Percentiles rank a stretch among this genome's conserved stretches.
phyloP scores from a whole-genome alignment of 1,140 invertebrate species.

The Paraescarpia echinospica region DNA sequence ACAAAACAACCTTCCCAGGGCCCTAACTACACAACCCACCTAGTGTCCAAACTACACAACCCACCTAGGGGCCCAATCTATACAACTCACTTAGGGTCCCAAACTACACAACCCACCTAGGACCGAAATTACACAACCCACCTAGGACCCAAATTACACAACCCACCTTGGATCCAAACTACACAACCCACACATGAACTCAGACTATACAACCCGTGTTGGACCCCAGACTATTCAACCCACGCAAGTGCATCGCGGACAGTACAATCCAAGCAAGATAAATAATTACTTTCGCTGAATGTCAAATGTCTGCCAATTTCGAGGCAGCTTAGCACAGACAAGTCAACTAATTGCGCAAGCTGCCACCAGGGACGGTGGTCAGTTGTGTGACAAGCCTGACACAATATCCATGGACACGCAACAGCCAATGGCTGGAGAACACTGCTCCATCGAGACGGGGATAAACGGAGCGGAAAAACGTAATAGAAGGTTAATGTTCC shows the following conservation, averaged over 20 bases:
- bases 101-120: neutral
- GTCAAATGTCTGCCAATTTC: neutral
- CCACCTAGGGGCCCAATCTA: too few species aligned
- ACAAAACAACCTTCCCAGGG: too few species aligned
- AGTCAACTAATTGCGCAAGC: neutral
- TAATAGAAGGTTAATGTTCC: neutral
- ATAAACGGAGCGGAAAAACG: neutral
- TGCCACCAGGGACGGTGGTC: neutral
- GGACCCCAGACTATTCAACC: neutral
- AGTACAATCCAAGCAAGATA: neutral
- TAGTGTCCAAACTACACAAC: too few species aligned
- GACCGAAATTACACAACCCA: too few species aligned
- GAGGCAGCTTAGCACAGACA: neutral
- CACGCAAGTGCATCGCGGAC: too few species aligned
- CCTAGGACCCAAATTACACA: too few species aligned
- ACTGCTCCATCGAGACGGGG: neutral
- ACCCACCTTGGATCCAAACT: too few species aligned
- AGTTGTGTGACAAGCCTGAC: neutral
- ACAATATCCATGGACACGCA: neutral
- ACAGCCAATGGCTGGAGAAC: neutral
- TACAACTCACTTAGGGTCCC: neutral
- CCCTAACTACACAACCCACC: too few species aligned
- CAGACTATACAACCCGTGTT: too few species aligned
- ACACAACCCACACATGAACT: too few species aligned
- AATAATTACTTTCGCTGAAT: neutral